Percentiles rank a stretch among this genome's conserved stretches.
Conservation (phyloP, 2,113 vertebrate genomes). For the Aegotheles bennettii region DNA sequence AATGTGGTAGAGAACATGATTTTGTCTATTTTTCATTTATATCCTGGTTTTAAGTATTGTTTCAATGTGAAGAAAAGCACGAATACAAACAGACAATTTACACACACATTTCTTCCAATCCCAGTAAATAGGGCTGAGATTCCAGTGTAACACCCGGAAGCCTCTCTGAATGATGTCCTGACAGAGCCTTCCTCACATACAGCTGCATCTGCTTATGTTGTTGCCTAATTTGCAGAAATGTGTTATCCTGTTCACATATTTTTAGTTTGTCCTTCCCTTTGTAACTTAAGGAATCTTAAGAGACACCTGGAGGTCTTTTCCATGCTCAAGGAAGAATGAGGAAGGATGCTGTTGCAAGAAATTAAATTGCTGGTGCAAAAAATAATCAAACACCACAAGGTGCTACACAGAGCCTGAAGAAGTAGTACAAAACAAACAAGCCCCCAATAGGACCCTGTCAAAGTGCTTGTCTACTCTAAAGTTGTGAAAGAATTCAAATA, state of each 20-base stretch:
- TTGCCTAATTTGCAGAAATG: neutral
- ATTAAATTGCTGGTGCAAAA: neutral
- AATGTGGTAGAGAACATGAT: neutral
- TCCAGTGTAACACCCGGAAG: neutral
- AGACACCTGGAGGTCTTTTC: neutral
- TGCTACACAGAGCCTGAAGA: neutral
- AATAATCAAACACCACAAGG: neutral
- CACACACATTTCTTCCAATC: neutral
- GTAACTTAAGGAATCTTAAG: neutral
- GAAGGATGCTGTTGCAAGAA: neutral
- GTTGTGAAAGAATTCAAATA: neutral
- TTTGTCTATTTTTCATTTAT: neutral
- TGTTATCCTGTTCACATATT: neutral
- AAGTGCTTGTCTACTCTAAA: neutral
- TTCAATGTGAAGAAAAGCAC: neutral
- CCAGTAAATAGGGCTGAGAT: neutral
- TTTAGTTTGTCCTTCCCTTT: neutral
- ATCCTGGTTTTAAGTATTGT: neutral
- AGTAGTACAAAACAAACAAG: neutral
- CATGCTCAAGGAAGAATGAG: neutral
- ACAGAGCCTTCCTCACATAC: neutral
- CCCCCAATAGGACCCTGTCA: neutral
- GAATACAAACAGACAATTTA: neutral
- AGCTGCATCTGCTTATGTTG: neutral
- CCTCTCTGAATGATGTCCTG: neutral